Percentiles rank a stretch among this genome's conserved stretches.
Evolutionary conservation across 2,888 invertebrate genomes (phyloP).

Genomic region (Cynaeus angustus): DNA sequence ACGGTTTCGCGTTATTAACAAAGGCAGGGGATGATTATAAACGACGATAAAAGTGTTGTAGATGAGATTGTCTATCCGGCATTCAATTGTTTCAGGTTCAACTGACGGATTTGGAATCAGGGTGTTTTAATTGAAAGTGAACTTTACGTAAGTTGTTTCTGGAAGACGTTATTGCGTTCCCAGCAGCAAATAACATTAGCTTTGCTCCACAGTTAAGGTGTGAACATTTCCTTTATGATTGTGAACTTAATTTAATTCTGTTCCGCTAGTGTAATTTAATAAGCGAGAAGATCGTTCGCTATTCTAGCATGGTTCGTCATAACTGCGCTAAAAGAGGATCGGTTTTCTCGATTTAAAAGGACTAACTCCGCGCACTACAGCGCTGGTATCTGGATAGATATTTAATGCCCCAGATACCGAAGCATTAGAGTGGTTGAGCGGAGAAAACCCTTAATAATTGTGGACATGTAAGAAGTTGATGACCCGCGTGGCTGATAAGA

Average conservation of each 20-base stretch:
- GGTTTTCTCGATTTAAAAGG: conserved; percentile 50
- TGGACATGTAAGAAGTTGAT: conserved; percentile 53
- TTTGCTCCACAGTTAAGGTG: conserved; percentile 58
- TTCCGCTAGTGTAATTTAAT: conserved; percentile 58
- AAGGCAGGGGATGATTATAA: conserved; percentile 2
- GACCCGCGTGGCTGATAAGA: conserved; percentile 39
- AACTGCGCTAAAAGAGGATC: conserved; percentile 49
- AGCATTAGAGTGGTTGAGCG: conserved; percentile 49
- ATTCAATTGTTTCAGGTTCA: conserved; percentile 49
- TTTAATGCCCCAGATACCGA: conserved; percentile 64
- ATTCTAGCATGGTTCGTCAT: conserved; percentile 52
- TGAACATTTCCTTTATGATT: conserved; percentile 60
- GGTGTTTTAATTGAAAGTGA: conserved; percentile 57
- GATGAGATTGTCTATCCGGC: conserved; percentile 18
- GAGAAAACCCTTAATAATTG: conserved; percentile 47
- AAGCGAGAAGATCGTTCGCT: conserved; percentile 53
- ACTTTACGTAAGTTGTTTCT: conserved; percentile 53
- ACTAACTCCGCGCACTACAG: conserved; percentile 46
- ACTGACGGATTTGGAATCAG: conserved; percentile 48
- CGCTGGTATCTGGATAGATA: conserved; percentile 64
- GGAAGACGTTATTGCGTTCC: conserved; percentile 56
- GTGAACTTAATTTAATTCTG: conserved; percentile 58
- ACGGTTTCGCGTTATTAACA: not conserved
- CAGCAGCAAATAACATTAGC: conserved; percentile 58
- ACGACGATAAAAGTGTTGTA: conserved; percentile 17